These are phyloP conservation scores for Aldabrachelys gigantea DNA, from an alignment of 2,113 vertebrate species.

Conservation along the genomic window DNA sequence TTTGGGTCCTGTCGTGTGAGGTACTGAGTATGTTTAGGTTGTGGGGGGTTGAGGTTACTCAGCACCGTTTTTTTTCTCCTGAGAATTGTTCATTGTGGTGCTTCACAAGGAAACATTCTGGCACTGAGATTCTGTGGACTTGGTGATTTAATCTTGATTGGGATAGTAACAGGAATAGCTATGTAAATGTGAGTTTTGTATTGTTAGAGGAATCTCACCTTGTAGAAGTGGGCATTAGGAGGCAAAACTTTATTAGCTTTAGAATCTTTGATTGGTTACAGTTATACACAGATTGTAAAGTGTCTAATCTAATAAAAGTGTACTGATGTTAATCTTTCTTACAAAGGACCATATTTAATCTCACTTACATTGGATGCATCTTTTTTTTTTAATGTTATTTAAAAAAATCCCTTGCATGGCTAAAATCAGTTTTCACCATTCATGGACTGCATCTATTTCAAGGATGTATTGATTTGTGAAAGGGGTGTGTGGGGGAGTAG, in stretches of 20 bases:
- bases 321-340: neutral
- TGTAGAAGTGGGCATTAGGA: neutral
- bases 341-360: neutral
- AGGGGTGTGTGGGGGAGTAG: neutral
- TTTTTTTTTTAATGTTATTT: neutral
- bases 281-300: neutral
- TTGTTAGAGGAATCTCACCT: neutral
- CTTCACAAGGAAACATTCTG: slow-evolving; percentile 23
- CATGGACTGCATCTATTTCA: fast-evolving
- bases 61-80: fast-evolving
- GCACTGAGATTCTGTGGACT: slow-evolving; percentile 1
- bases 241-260: neutral
- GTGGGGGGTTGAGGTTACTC: neutral
- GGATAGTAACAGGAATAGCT: neutral
- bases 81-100: slow-evolving; percentile 21
- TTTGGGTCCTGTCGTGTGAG: neutral
- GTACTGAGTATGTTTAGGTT: neutral
- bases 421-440: neutral
- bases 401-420: neutral
- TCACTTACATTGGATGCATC: neutral
- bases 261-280: neutral
- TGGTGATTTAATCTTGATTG: neutral
- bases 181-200: neutral
- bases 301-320: neutral
- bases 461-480: neutral